Evolutionary conservation across 2,888 invertebrate species (phyloP).

Genomic region (Drosophila pseudotalamancana): DNA sequence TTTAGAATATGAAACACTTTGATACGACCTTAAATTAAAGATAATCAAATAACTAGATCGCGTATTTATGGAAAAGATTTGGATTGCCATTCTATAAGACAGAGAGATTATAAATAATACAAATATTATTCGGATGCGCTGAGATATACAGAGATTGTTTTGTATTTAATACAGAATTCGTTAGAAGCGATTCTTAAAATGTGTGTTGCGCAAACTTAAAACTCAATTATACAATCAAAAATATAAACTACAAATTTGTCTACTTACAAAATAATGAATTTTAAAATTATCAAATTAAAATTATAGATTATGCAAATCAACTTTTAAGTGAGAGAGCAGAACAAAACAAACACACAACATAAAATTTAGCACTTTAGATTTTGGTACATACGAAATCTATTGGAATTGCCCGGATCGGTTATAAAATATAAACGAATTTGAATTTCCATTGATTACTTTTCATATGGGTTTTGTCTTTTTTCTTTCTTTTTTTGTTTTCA

Average conservation of each 20-base stretch:
- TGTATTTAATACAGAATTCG: slow-evolving; percentile 5
- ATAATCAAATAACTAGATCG: slow-evolving; percentile 26
- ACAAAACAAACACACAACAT: slow-evolving; percentile 27
- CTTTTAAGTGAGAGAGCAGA: slow-evolving; percentile 25
- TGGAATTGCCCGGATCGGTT: slow-evolving; percentile 34
- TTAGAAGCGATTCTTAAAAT: background rate
- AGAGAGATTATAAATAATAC: slow-evolving; percentile 15
- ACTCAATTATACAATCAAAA: slow-evolving; percentile 28
- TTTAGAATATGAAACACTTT: slow-evolving; percentile 29
- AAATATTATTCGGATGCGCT: slow-evolving; percentile 36
- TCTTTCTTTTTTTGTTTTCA: background rate
- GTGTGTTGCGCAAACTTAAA: slow-evolving; percentile 18
- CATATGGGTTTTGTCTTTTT: background rate
- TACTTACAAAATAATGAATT: slow-evolving; percentile 55
- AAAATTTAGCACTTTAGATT: slow-evolving; percentile 35
- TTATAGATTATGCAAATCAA: slow-evolving; percentile 31
- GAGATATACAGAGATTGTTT: slow-evolving; percentile 44
- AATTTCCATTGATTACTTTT: slow-evolving; percentile 3
- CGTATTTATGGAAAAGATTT: slow-evolving; percentile 34
- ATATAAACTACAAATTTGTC: slow-evolving; percentile 56
- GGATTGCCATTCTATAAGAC: background rate
- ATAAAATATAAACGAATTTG: slow-evolving; percentile 20
- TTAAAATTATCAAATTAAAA: slow-evolving; percentile 22
- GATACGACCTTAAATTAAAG: slow-evolving; percentile 44
- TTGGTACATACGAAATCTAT: slow-evolving; percentile 29